Conservation (phyloP, 2,113 vertebrate species). For the Sphyrna mokarran region DNA sequence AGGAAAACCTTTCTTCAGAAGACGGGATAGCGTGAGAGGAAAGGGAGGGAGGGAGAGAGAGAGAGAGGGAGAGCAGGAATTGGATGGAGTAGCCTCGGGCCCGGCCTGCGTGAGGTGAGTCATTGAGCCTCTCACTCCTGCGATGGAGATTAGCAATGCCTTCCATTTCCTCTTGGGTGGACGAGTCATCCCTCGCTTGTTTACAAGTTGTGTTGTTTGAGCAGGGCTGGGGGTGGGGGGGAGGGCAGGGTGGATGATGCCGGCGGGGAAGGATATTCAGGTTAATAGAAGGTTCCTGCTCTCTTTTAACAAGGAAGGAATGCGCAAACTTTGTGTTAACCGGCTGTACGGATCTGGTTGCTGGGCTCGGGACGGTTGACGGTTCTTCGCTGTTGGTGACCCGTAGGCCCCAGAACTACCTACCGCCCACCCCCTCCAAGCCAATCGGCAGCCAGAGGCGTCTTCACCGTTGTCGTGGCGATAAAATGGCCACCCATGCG, state of each 20-base stretch:
- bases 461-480: not conserved
- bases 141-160: not conserved
- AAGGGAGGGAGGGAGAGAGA: too few relatives aligned
- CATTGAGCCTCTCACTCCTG: not conserved
- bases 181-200: not conserved
- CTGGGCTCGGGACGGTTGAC: not conserved
- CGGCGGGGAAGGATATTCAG: not conserved
- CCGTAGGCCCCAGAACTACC: not conserved
- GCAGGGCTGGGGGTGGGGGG: not conserved
- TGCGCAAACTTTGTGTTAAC: not conserved
- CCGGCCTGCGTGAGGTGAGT: not conserved
- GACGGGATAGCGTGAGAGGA: not conserved
- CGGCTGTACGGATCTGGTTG: not conserved
- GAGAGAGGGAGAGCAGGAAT: not conserved
- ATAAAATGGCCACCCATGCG: not conserved
- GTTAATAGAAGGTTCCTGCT: not conserved
- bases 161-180: not conserved
- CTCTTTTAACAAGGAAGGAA: not conserved
- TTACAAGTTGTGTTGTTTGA: not conserved
- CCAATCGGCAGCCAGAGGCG: not conserved
- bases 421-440: too few relatives aligned
- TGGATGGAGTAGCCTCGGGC: not conserved
- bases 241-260: not conserved
- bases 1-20: not conserved
- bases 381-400: not conserved